Base-by-base conservation (phyloP, 2,797 vertebrate species). In the Halcyon smyrnensis region DNA sequence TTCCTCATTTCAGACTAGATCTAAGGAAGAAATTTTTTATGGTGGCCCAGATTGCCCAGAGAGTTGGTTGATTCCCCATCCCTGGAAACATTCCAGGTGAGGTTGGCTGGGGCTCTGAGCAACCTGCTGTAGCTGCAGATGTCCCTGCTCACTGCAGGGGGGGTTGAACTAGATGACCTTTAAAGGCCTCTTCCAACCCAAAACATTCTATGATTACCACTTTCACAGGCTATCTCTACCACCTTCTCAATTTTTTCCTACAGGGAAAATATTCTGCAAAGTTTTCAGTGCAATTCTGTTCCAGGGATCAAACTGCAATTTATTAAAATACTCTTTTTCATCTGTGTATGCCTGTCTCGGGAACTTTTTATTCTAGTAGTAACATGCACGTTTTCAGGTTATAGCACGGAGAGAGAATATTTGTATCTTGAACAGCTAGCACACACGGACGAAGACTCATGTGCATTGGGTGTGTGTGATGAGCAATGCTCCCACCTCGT, bases 401-500 rank as follows among this genome's bases (percentile, higher is more conserved):
- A 41, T 39, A 90, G 14, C 36, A 39, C 3, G 13, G 39, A 76
- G 1, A 10, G 8, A 12, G 9, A 9, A 3, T 68, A 45, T 32
- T 70, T 84, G 7, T n/a, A 6, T 51, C 16, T 64, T 56, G 41
- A 60, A 27, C 50, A 59, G 8, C 19, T n/a, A 15, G 15, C 15
- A 17, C 15, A 3, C 6, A 4, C 2, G 28, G 27, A 30, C 34
- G 39, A 79, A 79, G 28, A n/a, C 18, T n/a, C 3, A 9, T 3
- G 51, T 36, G 28, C 30, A 34, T 11, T 48, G 60, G 16, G 8
- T 21, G 3, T 12, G 23, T 84, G 57, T 39, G 50, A 21, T 36
- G 59, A 79, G 80, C 77, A 87, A 65, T 43, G 62, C 82, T 97
- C 28, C 90, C 91, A 94, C 71, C 96, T 87, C 36, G 74, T 83